Percentiles rank a stretch among this genome's conserved stretches.
Conservation (phyloP, 2,797 vertebrate species). For the Threskiornis aethiopicus region DNA sequence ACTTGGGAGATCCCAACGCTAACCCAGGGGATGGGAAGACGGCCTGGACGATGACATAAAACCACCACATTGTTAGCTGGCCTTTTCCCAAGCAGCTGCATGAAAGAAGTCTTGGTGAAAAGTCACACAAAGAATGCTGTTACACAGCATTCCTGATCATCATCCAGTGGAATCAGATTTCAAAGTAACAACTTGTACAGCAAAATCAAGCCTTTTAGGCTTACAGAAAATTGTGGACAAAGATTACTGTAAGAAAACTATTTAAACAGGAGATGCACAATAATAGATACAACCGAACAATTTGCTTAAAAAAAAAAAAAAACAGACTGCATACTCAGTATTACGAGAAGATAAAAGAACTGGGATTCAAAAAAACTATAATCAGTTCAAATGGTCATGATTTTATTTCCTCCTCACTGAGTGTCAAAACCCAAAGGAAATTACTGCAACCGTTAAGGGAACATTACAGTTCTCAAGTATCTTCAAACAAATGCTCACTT, state of each 20-base stretch:
- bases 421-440: background rate
- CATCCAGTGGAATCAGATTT: slow-evolving; percentile 71
- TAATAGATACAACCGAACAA: background rate
- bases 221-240: background rate
- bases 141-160: slow-evolving; percentile 72
- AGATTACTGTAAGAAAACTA: slow-evolving; percentile 10
- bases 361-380: background rate
- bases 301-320: background rate
- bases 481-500: background rate
- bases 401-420: background rate
- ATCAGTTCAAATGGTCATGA: background rate
- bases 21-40: slow-evolving; percentile 13
- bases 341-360: background rate
- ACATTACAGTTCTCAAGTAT: background rate
- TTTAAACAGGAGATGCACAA: background rate
- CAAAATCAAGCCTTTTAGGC: background rate
- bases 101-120: slow-evolving; percentile 70
- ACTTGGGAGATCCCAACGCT: slow-evolving; percentile 14
- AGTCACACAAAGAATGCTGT: slow-evolving; percentile 74
- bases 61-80: slow-evolving; percentile 54
- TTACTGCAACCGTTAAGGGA: background rate
- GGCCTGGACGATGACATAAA: slow-evolving; percentile 50
- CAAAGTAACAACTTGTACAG: slow-evolving; percentile 57
- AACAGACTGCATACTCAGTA: background rate
- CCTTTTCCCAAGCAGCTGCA: slow-evolving; percentile 67